A percentile compares a stretch with the other conserved stretches of the same genome.
Evolutionary conservation across 1,140 invertebrate species (phyloP).

Genomic region (Drosophila truncata): DNA sequence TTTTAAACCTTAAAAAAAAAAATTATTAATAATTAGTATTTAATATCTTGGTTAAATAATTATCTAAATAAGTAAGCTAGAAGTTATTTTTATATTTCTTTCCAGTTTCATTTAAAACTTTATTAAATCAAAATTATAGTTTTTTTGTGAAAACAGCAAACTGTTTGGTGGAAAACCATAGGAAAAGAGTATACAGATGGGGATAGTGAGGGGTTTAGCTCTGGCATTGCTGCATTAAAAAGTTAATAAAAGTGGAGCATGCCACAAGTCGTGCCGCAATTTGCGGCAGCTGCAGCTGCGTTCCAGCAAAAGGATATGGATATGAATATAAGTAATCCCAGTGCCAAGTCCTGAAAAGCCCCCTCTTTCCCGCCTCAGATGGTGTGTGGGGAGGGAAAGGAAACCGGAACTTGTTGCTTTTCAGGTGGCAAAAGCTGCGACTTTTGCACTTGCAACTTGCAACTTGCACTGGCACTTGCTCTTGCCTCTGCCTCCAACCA

Average conservation of each 20-base stretch:
- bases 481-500: constrained; percentile 15
- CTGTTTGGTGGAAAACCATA: not conserved
- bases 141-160: not conserved
- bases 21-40: too few species aligned
- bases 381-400: not conserved
- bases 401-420: constrained; percentile 62
- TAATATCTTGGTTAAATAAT: not conserved
- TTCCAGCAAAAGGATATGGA: constrained; percentile 66
- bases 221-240: constrained; percentile 73
- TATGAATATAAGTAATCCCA: constrained; percentile 74
- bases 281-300: constrained; percentile 75
- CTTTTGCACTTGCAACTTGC: constrained; percentile 57
- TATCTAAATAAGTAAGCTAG: not conserved
- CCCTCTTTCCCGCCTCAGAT: not conserved
- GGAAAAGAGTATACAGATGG: not conserved
- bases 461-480: constrained; percentile 25
- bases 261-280: constrained; percentile 82
- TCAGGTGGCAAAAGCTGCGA: constrained; percentile 66
- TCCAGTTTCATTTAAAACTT: not conserved
- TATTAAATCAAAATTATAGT: not conserved
- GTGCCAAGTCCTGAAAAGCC: constrained; percentile 25
- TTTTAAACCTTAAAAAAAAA: rapidly evolving
- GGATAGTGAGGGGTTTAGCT: not conserved
- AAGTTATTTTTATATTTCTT: not conserved
- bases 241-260: constrained; percentile 83